These are phyloP conservation scores for Coturnix japonica DNA, from an alignment of 2,113 vertebrate species.

Conservation along the genomic window DNA sequence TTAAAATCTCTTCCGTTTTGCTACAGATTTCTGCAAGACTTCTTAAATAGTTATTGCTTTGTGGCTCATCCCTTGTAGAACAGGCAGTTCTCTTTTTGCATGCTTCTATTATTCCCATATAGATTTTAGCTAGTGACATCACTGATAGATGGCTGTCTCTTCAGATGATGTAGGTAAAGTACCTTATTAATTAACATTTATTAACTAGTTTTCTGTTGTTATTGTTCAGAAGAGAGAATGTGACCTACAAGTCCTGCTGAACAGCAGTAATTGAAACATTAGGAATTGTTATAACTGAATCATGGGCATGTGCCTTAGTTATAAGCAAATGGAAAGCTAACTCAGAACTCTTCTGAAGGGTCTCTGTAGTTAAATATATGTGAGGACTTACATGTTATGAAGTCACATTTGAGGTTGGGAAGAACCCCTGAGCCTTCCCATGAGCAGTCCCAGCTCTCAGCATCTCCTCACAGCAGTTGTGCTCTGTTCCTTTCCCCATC, in stretches of 20 bases:
- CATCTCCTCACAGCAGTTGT: accelerated
- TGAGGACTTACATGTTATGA: background rate
- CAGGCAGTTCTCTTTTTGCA: background rate
- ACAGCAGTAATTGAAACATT: background rate
- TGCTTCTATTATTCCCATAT: background rate
- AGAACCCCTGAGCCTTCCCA: background rate
- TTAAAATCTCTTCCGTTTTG: background rate
- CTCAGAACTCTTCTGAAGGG: background rate
- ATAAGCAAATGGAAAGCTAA: background rate
- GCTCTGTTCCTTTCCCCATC: background rate
- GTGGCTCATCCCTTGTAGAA: background rate
- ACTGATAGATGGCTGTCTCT: background rate
- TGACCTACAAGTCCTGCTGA: background rate
- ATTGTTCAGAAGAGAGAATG: background rate
- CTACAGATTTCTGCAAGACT: too few species aligned
- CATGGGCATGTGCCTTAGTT: background rate
- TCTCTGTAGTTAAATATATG: background rate
- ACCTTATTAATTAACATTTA: background rate
- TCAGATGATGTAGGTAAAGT: background rate
- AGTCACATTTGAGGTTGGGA: background rate
- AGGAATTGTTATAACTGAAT: background rate
- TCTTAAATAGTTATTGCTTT: too few species aligned
- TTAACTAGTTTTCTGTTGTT: too few species aligned
- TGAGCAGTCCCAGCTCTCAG: background rate
- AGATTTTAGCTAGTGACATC: background rate